A percentile compares a stretch with the other conserved stretches of the same genome.
phyloP scores from a whole-genome alignment of 2,113 vertebrate genomes.

The Heteronetta atricapilla region DNA sequence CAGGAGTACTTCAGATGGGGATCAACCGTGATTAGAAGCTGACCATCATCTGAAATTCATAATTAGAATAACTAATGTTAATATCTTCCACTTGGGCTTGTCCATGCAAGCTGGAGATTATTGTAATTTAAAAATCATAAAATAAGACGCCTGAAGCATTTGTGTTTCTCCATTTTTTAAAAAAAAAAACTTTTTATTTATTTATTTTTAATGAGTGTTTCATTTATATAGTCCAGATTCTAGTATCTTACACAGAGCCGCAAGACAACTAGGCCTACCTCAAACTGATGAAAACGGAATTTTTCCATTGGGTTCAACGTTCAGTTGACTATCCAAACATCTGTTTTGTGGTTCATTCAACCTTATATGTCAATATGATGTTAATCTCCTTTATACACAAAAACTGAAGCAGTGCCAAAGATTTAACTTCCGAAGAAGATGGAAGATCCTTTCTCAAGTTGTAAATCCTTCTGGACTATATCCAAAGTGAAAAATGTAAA shows the following conservation, averaged over 20 bases:
- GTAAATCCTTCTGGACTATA: conserved; percentile 48
- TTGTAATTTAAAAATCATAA: neutral
- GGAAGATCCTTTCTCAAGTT: conserved; percentile 56
- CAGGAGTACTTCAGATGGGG: neutral
- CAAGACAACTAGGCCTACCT: conserved; percentile 6
- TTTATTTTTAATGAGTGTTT: conserved; percentile 15
- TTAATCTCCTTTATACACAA: conserved; percentile 65
- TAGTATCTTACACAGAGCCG: conserved; percentile 32
- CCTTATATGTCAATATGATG: conserved; percentile 31
- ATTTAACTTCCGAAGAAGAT: conserved; percentile 54
- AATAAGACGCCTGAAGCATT: neutral
- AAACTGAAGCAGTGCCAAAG: conserved; percentile 31
- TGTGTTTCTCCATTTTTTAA: neutral
- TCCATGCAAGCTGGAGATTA: neutral
- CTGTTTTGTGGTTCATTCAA: conserved; percentile 35
- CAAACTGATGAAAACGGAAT: conserved; percentile 64
- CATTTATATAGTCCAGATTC: conserved; percentile 37
- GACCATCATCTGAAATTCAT: neutral
- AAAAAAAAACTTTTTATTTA: too few relatives aligned
- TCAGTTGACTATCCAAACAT: conserved; percentile 55
- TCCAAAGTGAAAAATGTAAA: conserved; percentile 51
- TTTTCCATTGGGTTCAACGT: conserved; percentile 48
- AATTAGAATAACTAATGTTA: neutral
- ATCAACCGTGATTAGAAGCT: neutral
- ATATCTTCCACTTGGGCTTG: conserved; percentile 6